Evolutionary conservation across 2,888 invertebrate genomes (phyloP).

Genomic region (Yponomeuta evonymella): DNA sequence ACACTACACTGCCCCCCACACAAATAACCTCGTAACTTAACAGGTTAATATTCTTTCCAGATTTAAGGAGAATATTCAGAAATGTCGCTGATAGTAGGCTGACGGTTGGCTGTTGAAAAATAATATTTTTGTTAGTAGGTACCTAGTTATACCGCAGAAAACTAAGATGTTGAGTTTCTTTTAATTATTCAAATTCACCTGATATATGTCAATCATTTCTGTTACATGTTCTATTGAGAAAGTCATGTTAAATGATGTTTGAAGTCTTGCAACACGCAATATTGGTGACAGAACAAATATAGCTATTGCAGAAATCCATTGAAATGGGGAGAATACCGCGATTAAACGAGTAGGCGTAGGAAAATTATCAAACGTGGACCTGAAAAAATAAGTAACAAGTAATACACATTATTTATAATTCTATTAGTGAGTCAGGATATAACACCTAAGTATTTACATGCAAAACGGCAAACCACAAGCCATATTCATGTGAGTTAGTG

Average conservation of each 20-base stretch:
- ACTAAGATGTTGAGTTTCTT: no score
- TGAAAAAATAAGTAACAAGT: background rate
- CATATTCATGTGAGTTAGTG: constrained; percentile 34
- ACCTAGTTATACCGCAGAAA: no score
- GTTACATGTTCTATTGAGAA: background rate
- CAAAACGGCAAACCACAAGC: constrained; percentile 20
- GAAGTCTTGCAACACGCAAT: background rate
- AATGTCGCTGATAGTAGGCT: no score
- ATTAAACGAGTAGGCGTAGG: constrained; percentile 14
- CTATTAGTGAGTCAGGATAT: no score
- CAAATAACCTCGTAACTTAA: no score
- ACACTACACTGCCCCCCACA: no score
- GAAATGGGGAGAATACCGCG: constrained; percentile 5
- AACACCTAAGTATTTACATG: constrained; percentile 26
- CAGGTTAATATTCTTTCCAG: no score
- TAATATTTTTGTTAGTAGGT: no score
- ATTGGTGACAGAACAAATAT: background rate
- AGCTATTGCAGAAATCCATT: constrained; percentile 8
- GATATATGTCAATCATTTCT: no score
- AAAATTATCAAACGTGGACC: background rate
- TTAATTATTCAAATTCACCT: background rate
- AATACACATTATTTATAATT: no score
- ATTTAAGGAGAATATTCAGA: no score
- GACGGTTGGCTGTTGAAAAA: no score
- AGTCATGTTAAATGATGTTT: background rate